Conservation (phyloP, 1,140 invertebrate species). For the Calephelis virginiensis region DNA sequence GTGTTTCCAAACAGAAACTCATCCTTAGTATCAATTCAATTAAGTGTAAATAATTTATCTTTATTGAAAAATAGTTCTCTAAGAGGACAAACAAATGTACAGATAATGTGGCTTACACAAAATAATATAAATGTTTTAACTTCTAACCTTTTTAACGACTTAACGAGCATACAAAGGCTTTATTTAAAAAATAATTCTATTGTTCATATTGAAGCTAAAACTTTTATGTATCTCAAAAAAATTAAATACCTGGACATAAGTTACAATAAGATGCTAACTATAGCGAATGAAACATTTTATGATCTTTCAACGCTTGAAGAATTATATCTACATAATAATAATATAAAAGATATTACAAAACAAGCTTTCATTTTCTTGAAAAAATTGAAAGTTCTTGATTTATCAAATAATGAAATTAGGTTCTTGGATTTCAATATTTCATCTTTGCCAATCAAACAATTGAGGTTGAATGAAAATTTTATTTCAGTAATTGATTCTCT, state of each 20-base stretch:
- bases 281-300: slow-evolving; percentile 83
- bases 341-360: slow-evolving; percentile 80
- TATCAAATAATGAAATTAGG: slow-evolving; percentile 83
- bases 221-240: slow-evolving; percentile 87
- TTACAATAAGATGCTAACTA: slow-evolving; percentile 83
- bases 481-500: slow-evolving; percentile 79
- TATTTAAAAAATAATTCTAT: slow-evolving; percentile 92
- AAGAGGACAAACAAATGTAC: slow-evolving; percentile 86
- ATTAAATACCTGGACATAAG: slow-evolving; percentile 89
- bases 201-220: slow-evolving; percentile 86
- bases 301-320: slow-evolving; percentile 83
- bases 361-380: slow-evolving; percentile 81
- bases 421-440: slow-evolving; percentile 82
- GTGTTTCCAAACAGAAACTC: slow-evolving; percentile 87
- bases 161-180: slow-evolving; percentile 85
- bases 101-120: slow-evolving; percentile 92
- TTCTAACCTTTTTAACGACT: slow-evolving; percentile 85
- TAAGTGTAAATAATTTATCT: slow-evolving; percentile 90
- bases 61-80: slow-evolving; percentile 89
- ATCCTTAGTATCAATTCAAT: slow-evolving; percentile 90
- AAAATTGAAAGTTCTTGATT: slow-evolving; percentile 82
- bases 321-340: slow-evolving; percentile 82
- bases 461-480: slow-evolving; percentile 80
- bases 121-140: slow-evolving; percentile 88
- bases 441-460: slow-evolving; percentile 79